Base-by-base conservation (phyloP, 2,113 vertebrate species). In the Pantherophis guttatus region DNA sequence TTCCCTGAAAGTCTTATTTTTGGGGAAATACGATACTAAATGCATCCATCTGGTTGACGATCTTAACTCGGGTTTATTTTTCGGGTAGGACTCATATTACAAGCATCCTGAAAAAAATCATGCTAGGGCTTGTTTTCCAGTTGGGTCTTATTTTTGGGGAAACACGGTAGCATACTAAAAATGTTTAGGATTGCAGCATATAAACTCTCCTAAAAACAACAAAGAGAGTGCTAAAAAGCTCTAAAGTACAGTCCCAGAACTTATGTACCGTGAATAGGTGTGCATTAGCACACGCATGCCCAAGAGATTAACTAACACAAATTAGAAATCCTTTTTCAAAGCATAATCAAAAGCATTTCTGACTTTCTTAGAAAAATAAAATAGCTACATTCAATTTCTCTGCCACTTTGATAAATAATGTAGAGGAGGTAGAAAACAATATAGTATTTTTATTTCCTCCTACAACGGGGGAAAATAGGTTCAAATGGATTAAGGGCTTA, bases 321-420 rank as follows among this genome's bases (percentile, higher is more conserved):
- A 93, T 89, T 24, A 29, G 3, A 91, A 17, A 91, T 65, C 93
- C 48, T 50, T 95, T 94, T 62, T 58, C 88, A 12, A 93, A 29
- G 39, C 93, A 87, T 88, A 95, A 95, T 89, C 91, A 94, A 93
- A 96, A n/a, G 0, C 21, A 92, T 4, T 93, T 95, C 17, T 62
- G 62, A 92, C 52, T 94, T 90, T 19, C 57, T 94, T 90, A 86
- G 92, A 91, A 50, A 26, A 91, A n/a, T 17, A 92, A 92, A 94
- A 91, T 96, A 95, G 95, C 88, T 88, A 26, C 12, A 54, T 50
- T 91, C 13, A 90, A 90, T 96, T 94, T 70, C 93, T 81, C 94
- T 95, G 59, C 94, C 93, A 6, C 59, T 94, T 92, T 94, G 75
- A 8, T n/a, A 96, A 92, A 92, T 92, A 88, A 75, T 26, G 21